Conservation (phyloP, 2,797 vertebrate genomes). For the Zalophus californianus region DNA sequence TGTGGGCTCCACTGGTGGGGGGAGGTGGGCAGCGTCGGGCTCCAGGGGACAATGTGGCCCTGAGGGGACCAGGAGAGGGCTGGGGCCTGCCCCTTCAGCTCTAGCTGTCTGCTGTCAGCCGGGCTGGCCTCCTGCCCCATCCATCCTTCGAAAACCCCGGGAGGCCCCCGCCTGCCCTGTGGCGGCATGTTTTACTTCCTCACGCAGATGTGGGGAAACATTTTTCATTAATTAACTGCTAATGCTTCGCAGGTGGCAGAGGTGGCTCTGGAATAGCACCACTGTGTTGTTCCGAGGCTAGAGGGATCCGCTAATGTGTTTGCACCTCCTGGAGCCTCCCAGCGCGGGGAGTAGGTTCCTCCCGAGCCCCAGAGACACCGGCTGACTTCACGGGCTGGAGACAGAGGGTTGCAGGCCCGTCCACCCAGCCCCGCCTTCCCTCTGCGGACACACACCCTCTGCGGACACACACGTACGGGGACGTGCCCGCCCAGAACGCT, state of each 20-base stretch:
- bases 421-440: accelerated
- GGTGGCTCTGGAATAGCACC: neutral
- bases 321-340: neutral
- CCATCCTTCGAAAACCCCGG: accelerated
- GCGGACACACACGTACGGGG: accelerated
- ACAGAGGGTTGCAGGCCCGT: accelerated
- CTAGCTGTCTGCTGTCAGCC: accelerated
- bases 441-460: accelerated
- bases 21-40: neutral
- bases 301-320: neutral
- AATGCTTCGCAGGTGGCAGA: conserved; percentile 48
- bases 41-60: neutral
- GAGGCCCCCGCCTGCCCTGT: neutral
- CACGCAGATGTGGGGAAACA: neutral
- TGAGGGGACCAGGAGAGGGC: accelerated
- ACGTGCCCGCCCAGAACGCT: accelerated
- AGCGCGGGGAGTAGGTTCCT: too few species aligned
- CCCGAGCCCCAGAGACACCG: accelerated
- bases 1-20: neutral
- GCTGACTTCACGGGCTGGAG: accelerated
- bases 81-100: neutral
- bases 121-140: neutral
- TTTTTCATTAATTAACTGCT: conserved; percentile 52
- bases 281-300: neutral
- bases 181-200: accelerated